These are phyloP conservation scores for Pardalotus punctatus DNA, from an alignment of 2,113 vertebrate genomes.

Conservation along the genomic window DNA sequence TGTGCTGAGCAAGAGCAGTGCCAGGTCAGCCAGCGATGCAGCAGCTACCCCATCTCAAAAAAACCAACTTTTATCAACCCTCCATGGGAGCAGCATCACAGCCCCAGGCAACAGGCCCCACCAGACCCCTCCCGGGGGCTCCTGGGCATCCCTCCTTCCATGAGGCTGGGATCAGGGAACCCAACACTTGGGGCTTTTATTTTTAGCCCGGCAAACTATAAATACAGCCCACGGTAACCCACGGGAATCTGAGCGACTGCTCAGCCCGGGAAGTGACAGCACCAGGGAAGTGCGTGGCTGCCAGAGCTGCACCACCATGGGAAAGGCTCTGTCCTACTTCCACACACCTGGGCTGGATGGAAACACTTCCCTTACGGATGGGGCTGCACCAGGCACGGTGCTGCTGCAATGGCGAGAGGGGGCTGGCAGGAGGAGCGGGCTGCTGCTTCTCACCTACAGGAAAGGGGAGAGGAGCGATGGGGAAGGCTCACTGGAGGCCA, in stretches of 20 bases:
- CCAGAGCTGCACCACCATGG: accelerated
- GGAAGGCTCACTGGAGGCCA: neutral
- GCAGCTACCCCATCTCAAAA: neutral
- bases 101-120: neutral
- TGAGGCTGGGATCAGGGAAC: neutral
- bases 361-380: accelerated
- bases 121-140: neutral
- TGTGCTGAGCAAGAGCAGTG: accelerated
- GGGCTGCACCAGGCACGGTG: accelerated
- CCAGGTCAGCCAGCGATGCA: neutral
- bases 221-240: neutral
- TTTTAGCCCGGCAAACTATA: constrained; percentile 11
- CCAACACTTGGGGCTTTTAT: neutral
- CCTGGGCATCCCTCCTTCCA: neutral
- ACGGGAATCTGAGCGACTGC: accelerated
- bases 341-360: accelerated
- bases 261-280: neutral
- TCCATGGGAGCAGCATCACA: neutral
- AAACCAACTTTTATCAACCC: neutral
- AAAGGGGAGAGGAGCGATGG: neutral
- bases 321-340: neutral
- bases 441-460: neutral
- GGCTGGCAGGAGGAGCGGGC: neutral
- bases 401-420: neutral
- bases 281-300: accelerated